phyloP scores from a whole-genome alignment of 2,113 vertebrate genomes.

The Indicator maculatus region DNA sequence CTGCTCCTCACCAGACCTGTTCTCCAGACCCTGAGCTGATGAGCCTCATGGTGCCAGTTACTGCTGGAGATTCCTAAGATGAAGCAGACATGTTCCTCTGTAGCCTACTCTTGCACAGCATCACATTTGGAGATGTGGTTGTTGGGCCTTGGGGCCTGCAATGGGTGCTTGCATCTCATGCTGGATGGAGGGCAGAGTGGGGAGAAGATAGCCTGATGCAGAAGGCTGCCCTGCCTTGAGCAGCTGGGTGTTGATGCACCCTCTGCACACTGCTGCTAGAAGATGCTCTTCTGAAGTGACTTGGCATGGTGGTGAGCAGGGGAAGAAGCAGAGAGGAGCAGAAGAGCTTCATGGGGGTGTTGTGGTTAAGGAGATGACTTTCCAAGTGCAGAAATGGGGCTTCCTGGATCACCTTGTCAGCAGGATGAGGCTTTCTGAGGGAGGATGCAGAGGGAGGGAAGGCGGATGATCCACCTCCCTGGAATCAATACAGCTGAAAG shows the following conservation, averaged over 20 bases:
- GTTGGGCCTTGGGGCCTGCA: no score
- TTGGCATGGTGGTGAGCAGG: fast-evolving
- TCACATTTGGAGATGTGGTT: fast-evolving
- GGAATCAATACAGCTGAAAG: neutral
- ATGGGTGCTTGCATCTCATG: no score
- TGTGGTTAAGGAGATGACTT: neutral
- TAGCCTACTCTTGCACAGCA: no score
- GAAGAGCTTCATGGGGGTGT: neutral
- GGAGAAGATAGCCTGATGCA: neutral
- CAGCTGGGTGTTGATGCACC: fast-evolving
- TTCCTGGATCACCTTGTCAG: fast-evolving
- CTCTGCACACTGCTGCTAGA: fast-evolving
- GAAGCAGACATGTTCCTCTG: neutral
- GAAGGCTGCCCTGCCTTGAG: neutral
- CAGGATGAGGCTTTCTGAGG: neutral
- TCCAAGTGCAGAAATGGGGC: fast-evolving
- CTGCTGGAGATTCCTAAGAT: fast-evolving
- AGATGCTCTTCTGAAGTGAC: neutral
- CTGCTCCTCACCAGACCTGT: no score
- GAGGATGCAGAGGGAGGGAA: neutral
- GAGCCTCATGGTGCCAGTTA: neutral
- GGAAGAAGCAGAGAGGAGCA: fast-evolving
- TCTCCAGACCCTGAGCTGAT: neutral
- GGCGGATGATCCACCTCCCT: fast-evolving
- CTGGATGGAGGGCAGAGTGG: fast-evolving